Percentiles rank a stretch among this genome's conserved stretches.
Conservation (phyloP, 2,797 vertebrate species). For the Lateolabrax maculatus region DNA sequence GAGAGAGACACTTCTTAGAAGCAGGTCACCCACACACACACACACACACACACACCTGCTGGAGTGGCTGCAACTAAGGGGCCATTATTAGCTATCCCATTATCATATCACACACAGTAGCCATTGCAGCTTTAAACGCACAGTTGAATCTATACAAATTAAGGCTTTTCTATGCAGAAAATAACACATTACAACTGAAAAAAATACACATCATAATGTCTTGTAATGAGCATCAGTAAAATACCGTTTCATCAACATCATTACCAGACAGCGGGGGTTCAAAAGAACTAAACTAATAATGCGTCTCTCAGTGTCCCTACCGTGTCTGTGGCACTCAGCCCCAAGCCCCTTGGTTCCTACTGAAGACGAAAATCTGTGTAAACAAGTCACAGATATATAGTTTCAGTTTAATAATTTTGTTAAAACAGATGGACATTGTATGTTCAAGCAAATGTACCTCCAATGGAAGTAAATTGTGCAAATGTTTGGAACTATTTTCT, state of each 20-base stretch:
- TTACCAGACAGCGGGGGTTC: background rate
- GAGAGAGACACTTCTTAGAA: constrained; percentile 14
- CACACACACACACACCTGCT: constrained; percentile 60
- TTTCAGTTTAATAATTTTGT: background rate
- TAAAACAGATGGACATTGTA: background rate
- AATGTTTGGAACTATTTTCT: constrained; percentile 19
- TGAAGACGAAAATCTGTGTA: background rate
- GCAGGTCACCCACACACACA: constrained; percentile 39
- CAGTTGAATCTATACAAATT: background rate
- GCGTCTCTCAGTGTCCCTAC: background rate
- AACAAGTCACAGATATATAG: background rate
- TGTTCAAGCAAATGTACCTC: background rate
- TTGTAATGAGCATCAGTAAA: constrained; percentile 6
- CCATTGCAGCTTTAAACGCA: background rate
- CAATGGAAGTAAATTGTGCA: background rate
- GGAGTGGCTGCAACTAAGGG: constrained; percentile 45
- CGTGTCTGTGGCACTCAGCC: background rate
- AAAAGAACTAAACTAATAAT: constrained; percentile 3
- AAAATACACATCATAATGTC: background rate
- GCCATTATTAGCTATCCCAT: constrained; percentile 40
- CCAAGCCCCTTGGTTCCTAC: background rate
- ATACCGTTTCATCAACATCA: constrained; percentile 6
- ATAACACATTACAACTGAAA: background rate
- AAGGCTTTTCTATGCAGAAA: background rate
- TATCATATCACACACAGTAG: constrained; percentile 21